Conservation (phyloP, 2,797 vertebrate genomes). For the Anableps anableps region DNA sequence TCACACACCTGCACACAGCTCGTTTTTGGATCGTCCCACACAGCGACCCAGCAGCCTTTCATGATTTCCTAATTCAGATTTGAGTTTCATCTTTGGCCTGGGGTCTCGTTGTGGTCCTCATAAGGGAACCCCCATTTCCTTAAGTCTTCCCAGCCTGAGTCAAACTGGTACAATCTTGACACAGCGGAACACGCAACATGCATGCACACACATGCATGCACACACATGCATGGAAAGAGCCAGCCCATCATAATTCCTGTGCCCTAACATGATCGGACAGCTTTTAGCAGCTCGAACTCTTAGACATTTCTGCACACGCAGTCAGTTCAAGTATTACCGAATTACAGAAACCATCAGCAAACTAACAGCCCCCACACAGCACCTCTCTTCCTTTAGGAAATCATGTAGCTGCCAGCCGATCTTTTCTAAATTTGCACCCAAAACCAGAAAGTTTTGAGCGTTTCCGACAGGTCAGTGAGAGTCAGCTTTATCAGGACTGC, state of each 20-base stretch:
- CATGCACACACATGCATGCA: not conserved
- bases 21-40: not conserved
- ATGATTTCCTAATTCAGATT: not conserved
- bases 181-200: not conserved
- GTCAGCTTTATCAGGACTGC: too few species aligned
- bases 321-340: too few species aligned
- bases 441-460: too few species aligned
- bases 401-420: too few species aligned
- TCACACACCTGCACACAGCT: not conserved
- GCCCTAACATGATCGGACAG: not conserved
- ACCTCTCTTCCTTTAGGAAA: too few species aligned
- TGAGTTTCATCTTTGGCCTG: not conserved
- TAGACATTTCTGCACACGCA: too few species aligned
- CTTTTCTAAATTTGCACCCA: too few species aligned
- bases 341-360: too few species aligned
- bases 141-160: not conserved
- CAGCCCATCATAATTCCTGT: not conserved
- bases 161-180: not conserved
- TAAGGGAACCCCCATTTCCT: not conserved
- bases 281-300: not conserved
- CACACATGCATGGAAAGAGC: not conserved
- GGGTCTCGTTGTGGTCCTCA: not conserved
- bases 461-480: too few species aligned
- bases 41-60: not conserved
- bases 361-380: too few species aligned